Evolutionary conservation across 2,113 vertebrate species (phyloP).

Genomic region (Camelus bactrianus): DNA sequence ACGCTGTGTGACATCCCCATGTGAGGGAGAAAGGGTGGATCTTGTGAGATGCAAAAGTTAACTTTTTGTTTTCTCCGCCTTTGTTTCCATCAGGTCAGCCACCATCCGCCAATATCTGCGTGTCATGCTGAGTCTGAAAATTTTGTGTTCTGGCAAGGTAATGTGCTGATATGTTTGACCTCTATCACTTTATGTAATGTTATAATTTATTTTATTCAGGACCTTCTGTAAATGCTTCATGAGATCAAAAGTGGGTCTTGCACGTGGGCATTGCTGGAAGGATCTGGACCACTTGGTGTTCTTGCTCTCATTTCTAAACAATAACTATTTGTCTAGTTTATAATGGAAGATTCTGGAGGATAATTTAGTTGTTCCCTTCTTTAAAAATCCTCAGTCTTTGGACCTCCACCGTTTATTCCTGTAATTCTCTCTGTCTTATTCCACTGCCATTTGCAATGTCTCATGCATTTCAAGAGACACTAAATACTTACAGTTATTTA

Average conservation of each 20-base stretch:
- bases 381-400: not conserved
- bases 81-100: slow-evolving; percentile 93
- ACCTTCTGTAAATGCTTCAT: not conserved
- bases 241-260: not conserved
- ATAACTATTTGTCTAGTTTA: not conserved
- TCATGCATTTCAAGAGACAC: not conserved
- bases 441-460: not conserved
- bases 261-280: not conserved
- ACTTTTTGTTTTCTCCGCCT: not conserved
- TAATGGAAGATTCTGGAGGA: slow-evolving; percentile 5
- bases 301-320: not conserved
- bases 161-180: slow-evolving; percentile 57
- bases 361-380: not conserved
- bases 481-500: not conserved
- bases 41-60: not conserved
- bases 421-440: not conserved
- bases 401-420: not conserved
- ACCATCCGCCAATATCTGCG: slow-evolving; percentile 98
- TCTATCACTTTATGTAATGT: not conserved
- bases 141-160: slow-evolving; percentile 99
- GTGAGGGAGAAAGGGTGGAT: not conserved
- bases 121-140: slow-evolving; percentile 97
- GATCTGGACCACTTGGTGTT: not conserved
- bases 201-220: not conserved
- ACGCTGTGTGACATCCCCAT: not conserved